These are phyloP conservation scores for Thereuonema tuberculata DNA, from an alignment of 1,140 invertebrate genomes.

Conservation along the genomic window DNA sequence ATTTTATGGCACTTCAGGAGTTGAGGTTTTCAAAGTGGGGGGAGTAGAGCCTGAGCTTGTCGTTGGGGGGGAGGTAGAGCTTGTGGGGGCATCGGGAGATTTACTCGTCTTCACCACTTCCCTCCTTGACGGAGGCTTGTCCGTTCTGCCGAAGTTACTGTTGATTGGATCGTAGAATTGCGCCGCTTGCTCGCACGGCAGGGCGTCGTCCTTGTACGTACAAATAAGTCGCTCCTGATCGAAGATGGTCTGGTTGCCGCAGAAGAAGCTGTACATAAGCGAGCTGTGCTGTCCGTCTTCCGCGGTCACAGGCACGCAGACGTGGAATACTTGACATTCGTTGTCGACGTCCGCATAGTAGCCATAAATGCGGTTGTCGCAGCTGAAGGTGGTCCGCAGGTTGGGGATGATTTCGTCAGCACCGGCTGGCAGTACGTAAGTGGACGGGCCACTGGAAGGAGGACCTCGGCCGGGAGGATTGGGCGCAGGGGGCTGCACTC, in stretches of 20 bases:
- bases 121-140: too few relatives aligned
- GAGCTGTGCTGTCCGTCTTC: slow-evolving; percentile 6
- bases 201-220: not conserved
- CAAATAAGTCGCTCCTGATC: slow-evolving; percentile 13
- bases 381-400: slow-evolving; percentile 6
- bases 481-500: not conserved
- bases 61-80: too few relatives aligned
- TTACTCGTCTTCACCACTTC: too few relatives aligned
- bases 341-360: slow-evolving; percentile 24
- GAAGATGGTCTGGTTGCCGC: slow-evolving; percentile 23
- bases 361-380: slow-evolving; percentile 16
- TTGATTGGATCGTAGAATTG: too few relatives aligned
- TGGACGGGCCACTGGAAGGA: not conserved
- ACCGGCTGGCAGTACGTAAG: slow-evolving; percentile 19
- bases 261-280: slow-evolving; percentile 14
- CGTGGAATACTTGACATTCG: slow-evolving; percentile 24
- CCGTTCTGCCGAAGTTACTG: too few relatives aligned
- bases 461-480: not conserved
- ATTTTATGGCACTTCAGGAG: too few relatives aligned
- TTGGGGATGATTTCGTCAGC: slow-evolving; percentile 18
- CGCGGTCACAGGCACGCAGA: slow-evolving; percentile 17
- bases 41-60: too few relatives aligned
- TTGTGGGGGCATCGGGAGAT: too few relatives aligned
- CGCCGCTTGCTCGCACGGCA: not conserved
- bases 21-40: too few relatives aligned